Evolutionary conservation across 2,113 vertebrate species (phyloP).

Genomic region (Melanocharis versteri): DNA sequence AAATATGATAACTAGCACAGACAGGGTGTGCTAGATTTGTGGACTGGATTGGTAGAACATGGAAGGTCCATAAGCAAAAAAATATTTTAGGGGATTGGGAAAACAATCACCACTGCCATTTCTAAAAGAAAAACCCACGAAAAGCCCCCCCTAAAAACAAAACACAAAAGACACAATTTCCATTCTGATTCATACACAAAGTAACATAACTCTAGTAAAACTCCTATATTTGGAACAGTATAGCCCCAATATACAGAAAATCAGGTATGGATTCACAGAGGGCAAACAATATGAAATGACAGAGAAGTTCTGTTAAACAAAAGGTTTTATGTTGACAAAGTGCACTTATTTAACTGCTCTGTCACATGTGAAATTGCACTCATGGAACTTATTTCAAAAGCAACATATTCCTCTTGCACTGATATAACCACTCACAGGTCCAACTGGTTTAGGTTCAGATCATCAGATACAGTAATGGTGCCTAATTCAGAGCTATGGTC

Average conservation of each 20-base stretch:
- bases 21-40: neutral
- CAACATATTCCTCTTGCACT: neutral
- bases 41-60: neutral
- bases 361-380: neutral
- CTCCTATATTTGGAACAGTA: neutral
- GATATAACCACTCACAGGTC: neutral
- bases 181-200: neutral
- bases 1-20: neutral
- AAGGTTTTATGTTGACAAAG: neutral
- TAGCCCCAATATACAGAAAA: neutral
- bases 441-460: neutral
- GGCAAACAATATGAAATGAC: neutral
- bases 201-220: neutral
- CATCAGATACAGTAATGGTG: neutral
- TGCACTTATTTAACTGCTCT: neutral
- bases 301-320: neutral
- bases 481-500: neutral
- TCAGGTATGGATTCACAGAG: neutral
- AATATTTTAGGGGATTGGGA: neutral
- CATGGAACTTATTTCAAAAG: neutral
- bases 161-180: neutral
- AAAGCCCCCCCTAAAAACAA: neutral
- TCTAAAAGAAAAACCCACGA: neutral
- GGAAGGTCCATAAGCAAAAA: neutral
- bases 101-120: neutral